Percentiles rank a stretch among this genome's conserved stretches.
Conservation (phyloP, 2,797 vertebrate genomes). For the Morus bassanus region DNA sequence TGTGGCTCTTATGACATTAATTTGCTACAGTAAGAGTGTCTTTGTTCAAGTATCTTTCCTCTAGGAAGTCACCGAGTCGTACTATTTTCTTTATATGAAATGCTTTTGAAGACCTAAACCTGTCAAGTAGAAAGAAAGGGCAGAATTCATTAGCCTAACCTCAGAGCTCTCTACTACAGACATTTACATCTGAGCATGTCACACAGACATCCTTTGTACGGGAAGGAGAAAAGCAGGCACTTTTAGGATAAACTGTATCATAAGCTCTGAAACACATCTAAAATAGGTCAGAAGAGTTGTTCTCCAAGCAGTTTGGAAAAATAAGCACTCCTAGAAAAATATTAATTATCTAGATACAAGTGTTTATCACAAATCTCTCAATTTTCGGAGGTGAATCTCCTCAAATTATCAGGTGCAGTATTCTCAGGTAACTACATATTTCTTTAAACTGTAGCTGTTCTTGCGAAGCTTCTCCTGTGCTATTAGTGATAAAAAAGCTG, state of each 20-base stretch:
- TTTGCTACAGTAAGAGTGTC: background rate
- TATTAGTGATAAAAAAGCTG: background rate
- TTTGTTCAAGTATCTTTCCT: background rate
- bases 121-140: background rate
- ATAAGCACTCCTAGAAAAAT: background rate
- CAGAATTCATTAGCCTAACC: background rate
- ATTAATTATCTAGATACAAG: background rate
- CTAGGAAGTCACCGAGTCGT: background rate
- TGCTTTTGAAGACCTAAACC: slow-evolving; percentile 1
- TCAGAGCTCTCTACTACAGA: background rate
- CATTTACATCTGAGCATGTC: background rate
- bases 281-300: background rate
- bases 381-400: background rate
- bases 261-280: background rate
- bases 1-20: background rate
- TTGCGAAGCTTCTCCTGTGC: background rate
- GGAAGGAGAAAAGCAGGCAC: background rate
- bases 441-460: background rate
- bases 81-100: background rate
- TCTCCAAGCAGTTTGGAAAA: background rate
- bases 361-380: background rate
- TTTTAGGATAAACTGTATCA: background rate
- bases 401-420: background rate
- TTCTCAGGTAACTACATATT: background rate
- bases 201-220: background rate